These are phyloP conservation scores for Hydrotaea cyrtoneurina DNA, from an alignment of 2,888 invertebrate species.

Conservation along the genomic window DNA sequence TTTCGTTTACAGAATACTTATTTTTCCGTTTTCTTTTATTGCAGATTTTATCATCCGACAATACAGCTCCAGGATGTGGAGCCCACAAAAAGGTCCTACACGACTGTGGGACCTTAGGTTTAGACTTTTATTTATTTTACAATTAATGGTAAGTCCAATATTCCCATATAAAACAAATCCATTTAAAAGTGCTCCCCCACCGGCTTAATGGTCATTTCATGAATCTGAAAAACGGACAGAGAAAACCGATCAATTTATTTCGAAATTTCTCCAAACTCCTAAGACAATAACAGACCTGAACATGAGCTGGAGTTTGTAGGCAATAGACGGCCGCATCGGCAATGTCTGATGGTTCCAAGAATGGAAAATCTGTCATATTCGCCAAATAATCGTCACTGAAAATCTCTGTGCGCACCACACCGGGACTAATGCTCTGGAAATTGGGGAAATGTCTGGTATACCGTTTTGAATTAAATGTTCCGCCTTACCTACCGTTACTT, in stretches of 20 bases:
- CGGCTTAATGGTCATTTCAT: constrained; percentile 65
- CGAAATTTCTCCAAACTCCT: background rate
- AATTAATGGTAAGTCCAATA: constrained; percentile 79
- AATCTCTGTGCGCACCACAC: constrained; percentile 59
- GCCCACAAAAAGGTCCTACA: constrained; percentile 81
- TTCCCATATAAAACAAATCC: background rate
- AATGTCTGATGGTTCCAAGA: constrained; percentile 47
- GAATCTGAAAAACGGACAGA: constrained; percentile 49
- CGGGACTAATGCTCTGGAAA: constrained; percentile 67
- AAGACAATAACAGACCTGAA: constrained; percentile 36
- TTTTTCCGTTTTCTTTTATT: constrained; percentile 61
- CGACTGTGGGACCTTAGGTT: constrained; percentile 81
- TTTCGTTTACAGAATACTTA: too few species aligned
- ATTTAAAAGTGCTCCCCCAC: constrained; percentile 65
- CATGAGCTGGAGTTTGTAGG: constrained; percentile 55
- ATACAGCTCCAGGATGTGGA: constrained; percentile 81
- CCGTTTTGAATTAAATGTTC: constrained; percentile 9
- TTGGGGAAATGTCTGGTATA: too few species aligned
- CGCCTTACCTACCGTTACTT: constrained; percentile 68
- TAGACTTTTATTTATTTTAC: constrained; percentile 80
- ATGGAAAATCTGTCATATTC: background rate
- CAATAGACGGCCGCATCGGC: constrained; percentile 58
- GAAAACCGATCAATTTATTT: background rate
- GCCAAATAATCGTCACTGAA: background rate
- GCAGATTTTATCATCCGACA: constrained; percentile 77